These are phyloP conservation scores for Orchesellides sinensis DNA, from an alignment of 2,888 invertebrate genomes.

Conservation along the genomic window DNA sequence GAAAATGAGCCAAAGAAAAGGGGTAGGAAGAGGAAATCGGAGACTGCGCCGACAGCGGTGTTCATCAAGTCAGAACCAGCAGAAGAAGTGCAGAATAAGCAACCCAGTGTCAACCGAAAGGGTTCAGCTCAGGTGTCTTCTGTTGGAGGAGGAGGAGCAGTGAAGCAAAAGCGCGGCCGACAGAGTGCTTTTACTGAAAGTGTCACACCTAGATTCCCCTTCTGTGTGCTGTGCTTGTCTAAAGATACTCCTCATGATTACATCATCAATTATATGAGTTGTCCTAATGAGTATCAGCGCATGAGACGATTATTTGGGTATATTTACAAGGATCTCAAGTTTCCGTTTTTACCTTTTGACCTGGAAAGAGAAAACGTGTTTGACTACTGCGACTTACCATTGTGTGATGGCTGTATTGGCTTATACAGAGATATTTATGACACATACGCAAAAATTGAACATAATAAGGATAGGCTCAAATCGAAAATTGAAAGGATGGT, in stretches of 20 bases:
- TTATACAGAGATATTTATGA: conserved; percentile 44
- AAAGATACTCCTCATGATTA: conserved; percentile 36
- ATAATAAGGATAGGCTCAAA: conserved; percentile 14
- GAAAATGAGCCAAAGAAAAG: conserved; percentile 15
- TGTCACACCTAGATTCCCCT: conserved; percentile 34
- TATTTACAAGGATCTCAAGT: conserved; percentile 43
- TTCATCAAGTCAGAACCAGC: no score
- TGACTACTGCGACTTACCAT: conserved; percentile 45
- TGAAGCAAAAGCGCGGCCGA: conserved; percentile 27
- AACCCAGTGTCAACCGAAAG: not conserved
- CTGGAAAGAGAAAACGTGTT: conserved; percentile 46
- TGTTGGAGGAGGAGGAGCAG: not conserved
- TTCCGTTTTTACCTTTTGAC: conserved; percentile 46
- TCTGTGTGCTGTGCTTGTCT: conserved; percentile 33
- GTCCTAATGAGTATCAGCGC: conserved; percentile 40
- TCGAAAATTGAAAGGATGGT: conserved; percentile 34
- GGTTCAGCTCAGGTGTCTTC: not conserved
- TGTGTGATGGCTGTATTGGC: conserved; percentile 39
- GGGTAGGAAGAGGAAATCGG: conserved; percentile 27
- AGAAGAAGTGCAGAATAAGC: no score
- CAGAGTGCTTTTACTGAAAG: conserved; percentile 36
- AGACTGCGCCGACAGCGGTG: not conserved
- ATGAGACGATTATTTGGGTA: conserved; percentile 38
- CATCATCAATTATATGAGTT: conserved; percentile 43
- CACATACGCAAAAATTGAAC: conserved; percentile 20